Conservation (phyloP, 1,140 invertebrate genomes). For the Littorina saxatilis region DNA sequence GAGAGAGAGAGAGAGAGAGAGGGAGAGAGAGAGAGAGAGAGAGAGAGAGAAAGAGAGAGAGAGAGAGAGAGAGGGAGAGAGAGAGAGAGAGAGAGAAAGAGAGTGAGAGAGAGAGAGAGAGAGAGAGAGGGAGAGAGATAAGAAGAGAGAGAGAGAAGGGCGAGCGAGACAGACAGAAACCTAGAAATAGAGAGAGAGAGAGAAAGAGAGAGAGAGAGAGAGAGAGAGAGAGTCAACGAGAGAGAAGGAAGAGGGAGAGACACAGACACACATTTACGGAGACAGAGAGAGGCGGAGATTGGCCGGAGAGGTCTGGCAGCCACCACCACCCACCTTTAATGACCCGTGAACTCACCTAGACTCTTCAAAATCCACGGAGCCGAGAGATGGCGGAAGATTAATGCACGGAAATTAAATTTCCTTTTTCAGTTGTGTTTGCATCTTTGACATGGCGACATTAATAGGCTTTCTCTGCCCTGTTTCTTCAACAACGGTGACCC, state of each 20-base stretch:
- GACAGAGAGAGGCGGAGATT: too few relatives aligned
- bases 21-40: slow-evolving; percentile 30
- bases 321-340: not conserved
- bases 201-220: too few relatives aligned
- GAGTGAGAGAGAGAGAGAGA: slow-evolving; percentile 24
- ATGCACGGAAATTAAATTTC: slow-evolving; percentile 23
- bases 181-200: too few relatives aligned
- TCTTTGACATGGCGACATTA: slow-evolving; percentile 13
- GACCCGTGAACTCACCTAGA: not conserved
- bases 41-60: slow-evolving; percentile 19
- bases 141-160: too few relatives aligned
- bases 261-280: too few relatives aligned
- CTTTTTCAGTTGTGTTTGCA: slow-evolving; percentile 21
- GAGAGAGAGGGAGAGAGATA: slow-evolving; percentile 26
- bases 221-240: too few relatives aligned
- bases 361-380: not conserved
- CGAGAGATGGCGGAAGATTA: slow-evolving; percentile 8
- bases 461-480: too few relatives aligned
- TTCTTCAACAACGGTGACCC: not conserved
- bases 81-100: slow-evolving; percentile 24
- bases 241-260: too few relatives aligned
- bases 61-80: slow-evolving; percentile 17
- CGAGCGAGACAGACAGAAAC: too few relatives aligned
- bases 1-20: not conserved
- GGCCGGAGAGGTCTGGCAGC: too few relatives aligned